Evolutionary conservation across 2,113 vertebrate species (phyloP).

Genomic region (Pygoscelis antarcticus): DNA sequence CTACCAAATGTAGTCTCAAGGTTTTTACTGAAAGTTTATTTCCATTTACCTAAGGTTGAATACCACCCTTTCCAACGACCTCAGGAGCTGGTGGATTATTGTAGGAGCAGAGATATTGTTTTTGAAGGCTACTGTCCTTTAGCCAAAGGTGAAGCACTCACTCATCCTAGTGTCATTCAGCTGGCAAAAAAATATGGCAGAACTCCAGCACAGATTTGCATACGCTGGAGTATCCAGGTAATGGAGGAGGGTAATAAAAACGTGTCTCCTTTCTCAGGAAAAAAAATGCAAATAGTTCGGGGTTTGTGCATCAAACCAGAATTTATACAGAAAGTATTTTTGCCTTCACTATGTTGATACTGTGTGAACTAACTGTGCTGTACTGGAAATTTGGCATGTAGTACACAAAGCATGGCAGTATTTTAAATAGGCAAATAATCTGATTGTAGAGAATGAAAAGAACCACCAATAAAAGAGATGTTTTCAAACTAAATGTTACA

Average conservation of each 20-base stretch:
- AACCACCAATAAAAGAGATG: background rate
- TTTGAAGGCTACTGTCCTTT: slow-evolving; percentile 82
- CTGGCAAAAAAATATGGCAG: slow-evolving; percentile 74
- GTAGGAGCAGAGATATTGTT: slow-evolving; percentile 70
- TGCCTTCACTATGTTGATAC: background rate
- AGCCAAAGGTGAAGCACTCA: slow-evolving; percentile 76
- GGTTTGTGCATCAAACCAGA: background rate
- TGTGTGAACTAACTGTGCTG: background rate
- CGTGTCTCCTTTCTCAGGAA: background rate
- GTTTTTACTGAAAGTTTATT: background rate
- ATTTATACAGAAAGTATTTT: background rate
- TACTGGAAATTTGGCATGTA: background rate
- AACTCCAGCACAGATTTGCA: slow-evolving; percentile 79
- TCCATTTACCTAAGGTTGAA: slow-evolving; percentile 63
- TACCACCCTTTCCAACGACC: slow-evolving; percentile 84
- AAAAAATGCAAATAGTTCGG: background rate
- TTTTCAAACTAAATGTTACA: background rate
- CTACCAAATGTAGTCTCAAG: background rate
- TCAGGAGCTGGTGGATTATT: slow-evolving; percentile 74
- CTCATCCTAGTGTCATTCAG: slow-evolving; percentile 66
- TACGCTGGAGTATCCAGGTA: slow-evolving; percentile 76
- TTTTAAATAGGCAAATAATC: background rate
- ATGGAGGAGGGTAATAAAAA: background rate
- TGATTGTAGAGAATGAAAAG: background rate
- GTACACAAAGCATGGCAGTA: background rate